Evolutionary conservation across 1,140 invertebrate species (phyloP).

Genomic region (Drosophila serrata): DNA sequence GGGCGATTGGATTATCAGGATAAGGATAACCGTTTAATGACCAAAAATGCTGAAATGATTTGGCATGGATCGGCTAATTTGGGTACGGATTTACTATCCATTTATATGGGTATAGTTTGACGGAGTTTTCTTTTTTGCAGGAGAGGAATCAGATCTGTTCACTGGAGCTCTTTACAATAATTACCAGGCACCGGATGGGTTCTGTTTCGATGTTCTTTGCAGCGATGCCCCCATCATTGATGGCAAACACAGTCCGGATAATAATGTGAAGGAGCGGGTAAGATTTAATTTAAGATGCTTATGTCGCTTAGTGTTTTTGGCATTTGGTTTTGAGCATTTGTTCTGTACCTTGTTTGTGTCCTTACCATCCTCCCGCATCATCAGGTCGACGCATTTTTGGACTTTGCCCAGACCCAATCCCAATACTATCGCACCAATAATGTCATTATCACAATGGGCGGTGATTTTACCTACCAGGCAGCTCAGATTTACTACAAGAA

Average conservation of each 20-base stretch:
- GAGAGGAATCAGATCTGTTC: constrained; percentile 87
- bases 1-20: constrained; percentile 96
- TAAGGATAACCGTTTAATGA: constrained; percentile 88
- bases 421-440: constrained; percentile 90
- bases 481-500: constrained; percentile 95
- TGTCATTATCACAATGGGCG: constrained; percentile 96
- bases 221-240: constrained; percentile 93
- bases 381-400: constrained; percentile 88
- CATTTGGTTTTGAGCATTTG: constrained; percentile 34
- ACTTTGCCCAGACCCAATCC: constrained; percentile 87
- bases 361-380: constrained; percentile 8
- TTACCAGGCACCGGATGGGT: constrained; percentile 93
- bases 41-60: constrained; percentile 87
- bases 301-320: constrained; percentile 1
- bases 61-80: constrained; percentile 72
- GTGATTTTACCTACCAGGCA: constrained; percentile 96
- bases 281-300: constrained; percentile 14
- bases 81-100: constrained; percentile 19
- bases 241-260: constrained; percentile 89
- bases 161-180: constrained; percentile 91
- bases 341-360: constrained; percentile 39
- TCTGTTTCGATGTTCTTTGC: constrained; percentile 95
- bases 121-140: constrained; percentile 1
- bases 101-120: not conserved
- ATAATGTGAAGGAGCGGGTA: constrained; percentile 90